Evolutionary conservation across 2,113 vertebrate species (phyloP).

Genomic region (Erinaceus europaeus): DNA sequence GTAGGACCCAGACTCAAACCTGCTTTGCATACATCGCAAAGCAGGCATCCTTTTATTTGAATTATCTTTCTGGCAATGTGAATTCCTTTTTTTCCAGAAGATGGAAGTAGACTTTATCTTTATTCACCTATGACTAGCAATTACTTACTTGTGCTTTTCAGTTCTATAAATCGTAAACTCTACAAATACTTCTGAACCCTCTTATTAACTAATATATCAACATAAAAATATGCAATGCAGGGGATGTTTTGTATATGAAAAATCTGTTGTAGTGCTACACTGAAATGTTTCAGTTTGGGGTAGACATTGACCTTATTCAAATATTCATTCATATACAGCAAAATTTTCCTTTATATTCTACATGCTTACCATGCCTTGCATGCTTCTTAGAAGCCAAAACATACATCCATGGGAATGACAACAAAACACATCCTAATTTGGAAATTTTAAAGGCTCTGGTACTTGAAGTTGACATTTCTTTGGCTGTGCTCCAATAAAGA

Average conservation of each 20-base stretch:
- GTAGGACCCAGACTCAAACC: no score
- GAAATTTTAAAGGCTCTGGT: constrained; percentile 37
- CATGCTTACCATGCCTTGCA: not conserved
- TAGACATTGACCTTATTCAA: not conserved
- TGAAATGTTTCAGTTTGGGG: not conserved
- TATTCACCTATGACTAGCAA: not conserved
- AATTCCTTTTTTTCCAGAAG: not conserved
- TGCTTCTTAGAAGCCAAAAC: constrained; percentile 36
- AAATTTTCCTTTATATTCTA: not conserved
- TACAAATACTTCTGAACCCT: not conserved
- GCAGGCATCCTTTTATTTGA: no score
- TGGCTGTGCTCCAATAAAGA: constrained; percentile 39
- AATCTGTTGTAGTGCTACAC: not conserved
- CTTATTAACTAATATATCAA: not conserved
- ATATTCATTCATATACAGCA: constrained; percentile 1
- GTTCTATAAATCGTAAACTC: not conserved
- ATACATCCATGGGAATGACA: constrained; percentile 36
- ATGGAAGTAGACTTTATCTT: not conserved
- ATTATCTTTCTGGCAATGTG: no score
- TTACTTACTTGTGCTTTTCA: not conserved
- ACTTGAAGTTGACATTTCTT: constrained; percentile 41
- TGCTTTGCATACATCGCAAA: no score
- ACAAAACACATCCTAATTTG: constrained; percentile 36
- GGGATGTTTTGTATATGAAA: not conserved
- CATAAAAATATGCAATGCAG: not conserved